Conservation (phyloP, 2,888 invertebrate species). For the Trichopria drosophilae region DNA sequence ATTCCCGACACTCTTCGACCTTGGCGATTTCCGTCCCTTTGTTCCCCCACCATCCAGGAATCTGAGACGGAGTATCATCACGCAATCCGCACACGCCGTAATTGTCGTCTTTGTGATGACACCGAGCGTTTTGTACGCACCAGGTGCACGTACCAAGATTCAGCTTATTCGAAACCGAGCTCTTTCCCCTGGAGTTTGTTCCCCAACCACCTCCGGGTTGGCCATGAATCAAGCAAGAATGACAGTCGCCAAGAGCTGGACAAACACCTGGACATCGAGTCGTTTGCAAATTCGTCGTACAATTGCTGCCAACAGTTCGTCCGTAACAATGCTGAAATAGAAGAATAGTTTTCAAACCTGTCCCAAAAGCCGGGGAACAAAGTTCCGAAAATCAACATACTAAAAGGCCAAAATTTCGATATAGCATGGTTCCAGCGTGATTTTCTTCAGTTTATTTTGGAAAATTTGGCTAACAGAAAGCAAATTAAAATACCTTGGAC, state of each 20-base stretch:
- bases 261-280: conserved; percentile 88
- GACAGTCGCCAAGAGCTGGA: conserved; percentile 85
- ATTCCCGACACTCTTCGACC: conserved; percentile 76
- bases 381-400: too few relatives aligned
- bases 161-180: conserved; percentile 75
- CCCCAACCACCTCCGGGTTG: conserved; percentile 62
- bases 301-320: conserved; percentile 82
- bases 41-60: conserved; percentile 88
- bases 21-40: conserved; percentile 75
- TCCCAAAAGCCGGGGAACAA: too few relatives aligned
- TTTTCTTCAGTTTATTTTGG: neutral
- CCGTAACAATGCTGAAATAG: conserved; percentile 68
- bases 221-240: conserved; percentile 84
- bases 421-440: too few relatives aligned
- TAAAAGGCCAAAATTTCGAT: too few relatives aligned
- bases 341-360: too few relatives aligned
- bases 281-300: conserved; percentile 87
- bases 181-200: conserved; percentile 52
- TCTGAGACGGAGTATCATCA: conserved; percentile 80
- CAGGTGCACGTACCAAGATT: conserved; percentile 83
- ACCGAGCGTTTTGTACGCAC: conserved; percentile 91
- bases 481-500: conserved; percentile 3
- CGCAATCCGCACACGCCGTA: conserved; percentile 78
- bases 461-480: neutral
- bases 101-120: conserved; percentile 83